Percentiles rank a stretch among this genome's conserved stretches.
phyloP scores from a whole-genome alignment of 2,888 invertebrate genomes.

The Bhutanitis thaidina region DNA sequence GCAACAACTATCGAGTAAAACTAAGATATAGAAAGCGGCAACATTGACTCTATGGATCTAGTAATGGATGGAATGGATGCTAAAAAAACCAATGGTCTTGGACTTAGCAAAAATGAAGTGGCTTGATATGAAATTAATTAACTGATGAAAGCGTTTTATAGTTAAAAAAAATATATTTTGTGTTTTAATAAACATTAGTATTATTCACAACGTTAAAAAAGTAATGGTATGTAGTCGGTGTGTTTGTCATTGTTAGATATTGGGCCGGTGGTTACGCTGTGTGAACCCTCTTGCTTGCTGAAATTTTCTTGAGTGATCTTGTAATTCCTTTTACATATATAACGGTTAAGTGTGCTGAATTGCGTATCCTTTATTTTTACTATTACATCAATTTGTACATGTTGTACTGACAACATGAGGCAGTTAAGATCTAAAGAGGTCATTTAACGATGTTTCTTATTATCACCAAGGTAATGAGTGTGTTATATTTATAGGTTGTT shows the following conservation, averaged over 20 bases:
- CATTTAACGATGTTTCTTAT: conserved; percentile 34
- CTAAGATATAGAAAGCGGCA: too few relatives aligned
- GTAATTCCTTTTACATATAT: background rate
- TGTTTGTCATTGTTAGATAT: conserved; percentile 22
- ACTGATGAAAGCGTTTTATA: conserved; percentile 36
- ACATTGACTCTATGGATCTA: too few relatives aligned
- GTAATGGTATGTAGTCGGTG: conserved; percentile 50
- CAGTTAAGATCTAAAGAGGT: conserved; percentile 59
- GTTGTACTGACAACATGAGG: conserved; percentile 19
- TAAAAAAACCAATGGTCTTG: conserved; percentile 38
- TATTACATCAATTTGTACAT: conserved; percentile 10
- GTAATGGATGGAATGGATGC: too few relatives aligned
- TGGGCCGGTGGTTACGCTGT: conserved; percentile 54
- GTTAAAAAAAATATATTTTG: conserved; percentile 27
- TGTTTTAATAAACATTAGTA: too few relatives aligned
- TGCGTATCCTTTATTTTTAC: too few relatives aligned
- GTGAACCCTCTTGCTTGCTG: conserved; percentile 19
- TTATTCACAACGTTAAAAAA: conserved; percentile 33
- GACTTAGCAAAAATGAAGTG: conserved; percentile 40
- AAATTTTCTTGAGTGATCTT: background rate
- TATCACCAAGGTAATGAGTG: conserved; percentile 23
- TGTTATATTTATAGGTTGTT: conserved; percentile 49
- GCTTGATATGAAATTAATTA: conserved; percentile 34
- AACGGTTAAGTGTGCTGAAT: too few relatives aligned
- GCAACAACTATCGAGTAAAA: too few relatives aligned